Evolutionary conservation across 2,113 vertebrate species (phyloP), one percentile per base, ranked within the genome.

Genomic region (Lamprotornis superbus): DNA sequence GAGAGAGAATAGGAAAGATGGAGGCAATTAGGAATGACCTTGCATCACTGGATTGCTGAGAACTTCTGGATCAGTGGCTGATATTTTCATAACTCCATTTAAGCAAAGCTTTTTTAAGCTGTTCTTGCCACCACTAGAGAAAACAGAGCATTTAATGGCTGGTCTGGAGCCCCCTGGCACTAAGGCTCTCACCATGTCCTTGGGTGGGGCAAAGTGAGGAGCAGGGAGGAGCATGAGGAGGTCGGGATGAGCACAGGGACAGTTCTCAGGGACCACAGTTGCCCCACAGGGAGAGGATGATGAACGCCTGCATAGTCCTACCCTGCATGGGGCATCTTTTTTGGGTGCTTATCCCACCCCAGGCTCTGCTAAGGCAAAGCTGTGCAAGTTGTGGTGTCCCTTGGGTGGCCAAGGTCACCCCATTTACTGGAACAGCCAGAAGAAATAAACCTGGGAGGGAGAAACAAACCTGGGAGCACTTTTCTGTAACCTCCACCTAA

Each of bases 11-110:
- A 97, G 95, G 97, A 97, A 98, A 96, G 97, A 98, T 98, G 97
- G 97, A 98, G 98, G 97, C 97, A 98, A 97, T 98, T 98, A 98
- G 94, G 96, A 97, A 78, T 98, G 97, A 97, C 98, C 97, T 97
- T 87, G 96, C 94, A 95, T 97, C 92, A 81, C 76, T 78, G 96
- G 96, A 93, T 95, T 96, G 92, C 95, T 97, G 95, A 97, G 97
- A 97, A 97, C 97, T 97, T 98, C 97, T 98, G 98, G 96, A 98
- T 96, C 97, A 95, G 97, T 97, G 97, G 97, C 97, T 97, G 96
- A 93, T 97, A 97, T 97, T 97, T 96, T 97, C 96, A 93, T 97
- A 97, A 97, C 96, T 98, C 94, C 59, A 79, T 97, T 93, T 96
- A 95, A 95, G 94, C 87, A 93, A 83, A 90, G 83, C 81, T 76